A percentile compares a stretch with the other conserved stretches of the same genome.
Conservation (phyloP, 2,888 invertebrate genomes). For the Molanna angustata region DNA sequence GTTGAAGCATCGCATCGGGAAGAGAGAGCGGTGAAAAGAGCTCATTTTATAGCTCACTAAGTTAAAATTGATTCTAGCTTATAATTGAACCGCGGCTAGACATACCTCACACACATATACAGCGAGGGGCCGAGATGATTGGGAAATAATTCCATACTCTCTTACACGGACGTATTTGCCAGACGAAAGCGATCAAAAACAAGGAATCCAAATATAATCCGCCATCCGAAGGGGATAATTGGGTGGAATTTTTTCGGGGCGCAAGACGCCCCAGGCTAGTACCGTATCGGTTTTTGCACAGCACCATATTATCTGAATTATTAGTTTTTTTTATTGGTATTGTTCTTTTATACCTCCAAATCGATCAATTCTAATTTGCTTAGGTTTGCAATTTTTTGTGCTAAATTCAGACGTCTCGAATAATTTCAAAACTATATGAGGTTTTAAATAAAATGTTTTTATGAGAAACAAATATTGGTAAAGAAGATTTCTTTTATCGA, state of each 20-base stretch:
- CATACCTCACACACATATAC: no score
- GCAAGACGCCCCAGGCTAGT: slow-evolving; percentile 20
- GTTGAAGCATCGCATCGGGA: background rate
- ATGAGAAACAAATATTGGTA: no score
- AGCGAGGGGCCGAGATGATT: slow-evolving; percentile 29
- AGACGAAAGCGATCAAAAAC: slow-evolving; percentile 32
- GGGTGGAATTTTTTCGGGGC: slow-evolving; percentile 39
- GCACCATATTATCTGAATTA: no score
- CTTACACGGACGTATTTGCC: slow-evolving; percentile 20
- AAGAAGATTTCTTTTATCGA: no score
- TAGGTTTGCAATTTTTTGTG: no score
- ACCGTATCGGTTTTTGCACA: slow-evolving; percentile 10
- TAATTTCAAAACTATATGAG: no score
- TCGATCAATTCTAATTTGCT: no score
- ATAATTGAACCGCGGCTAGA: slow-evolving; percentile 33
- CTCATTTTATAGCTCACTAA: slow-evolving; percentile 31
- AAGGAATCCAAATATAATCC: slow-evolving; percentile 32
- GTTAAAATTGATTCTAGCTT: slow-evolving; percentile 33
- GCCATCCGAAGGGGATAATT: slow-evolving; percentile 43
- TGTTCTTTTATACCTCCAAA: no score
- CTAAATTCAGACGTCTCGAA: no score
- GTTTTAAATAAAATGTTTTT: no score
- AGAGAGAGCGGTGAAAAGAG: slow-evolving; percentile 3
- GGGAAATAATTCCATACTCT: slow-evolving; percentile 25
- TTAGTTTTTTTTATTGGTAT: no score